These are phyloP conservation scores for Drosophila pseudotakahashii DNA, from an alignment of 2,888 invertebrate species.

Conservation along the genomic window DNA sequence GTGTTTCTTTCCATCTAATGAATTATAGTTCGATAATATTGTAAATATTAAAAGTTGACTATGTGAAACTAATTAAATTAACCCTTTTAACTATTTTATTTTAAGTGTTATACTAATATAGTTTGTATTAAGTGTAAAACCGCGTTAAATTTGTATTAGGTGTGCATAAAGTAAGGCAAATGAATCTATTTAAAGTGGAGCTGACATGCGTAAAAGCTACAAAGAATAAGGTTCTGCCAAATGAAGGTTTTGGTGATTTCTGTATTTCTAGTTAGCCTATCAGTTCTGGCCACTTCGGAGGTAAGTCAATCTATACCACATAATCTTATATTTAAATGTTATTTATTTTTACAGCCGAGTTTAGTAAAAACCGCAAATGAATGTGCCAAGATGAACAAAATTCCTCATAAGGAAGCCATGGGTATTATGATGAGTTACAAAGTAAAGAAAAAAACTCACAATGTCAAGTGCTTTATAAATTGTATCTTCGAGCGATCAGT, in stretches of 20 bases:
- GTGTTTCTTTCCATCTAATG: too few relatives aligned
- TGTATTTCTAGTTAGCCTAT: not conserved
- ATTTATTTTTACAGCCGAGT: too few relatives aligned
- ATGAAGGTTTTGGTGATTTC: not conserved
- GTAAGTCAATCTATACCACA: not conserved
- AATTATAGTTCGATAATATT: too few relatives aligned
- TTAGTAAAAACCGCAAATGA: not conserved
- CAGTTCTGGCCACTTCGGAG: not conserved
- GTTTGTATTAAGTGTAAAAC: too few relatives aligned
- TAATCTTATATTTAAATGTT: too few relatives aligned
- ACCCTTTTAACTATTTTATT: too few relatives aligned
- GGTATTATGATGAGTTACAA: not conserved
- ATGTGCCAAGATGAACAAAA: not conserved
- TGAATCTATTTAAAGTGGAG: not conserved
- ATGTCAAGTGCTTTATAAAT: not conserved
- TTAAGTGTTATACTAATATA: too few relatives aligned
- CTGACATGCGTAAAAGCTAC: not conserved
- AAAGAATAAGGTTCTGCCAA: not conserved
- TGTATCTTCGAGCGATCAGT: not conserved
- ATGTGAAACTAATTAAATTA: too few relatives aligned
- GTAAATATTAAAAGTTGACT: too few relatives aligned
- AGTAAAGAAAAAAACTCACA: not conserved
- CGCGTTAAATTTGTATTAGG: too few relatives aligned
- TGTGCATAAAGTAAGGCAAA: too few relatives aligned
- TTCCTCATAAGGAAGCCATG: not conserved